These are phyloP conservation scores for Drosophila paulistorum DNA, from an alignment of 1,140 invertebrate species.

Conservation along the genomic window DNA sequence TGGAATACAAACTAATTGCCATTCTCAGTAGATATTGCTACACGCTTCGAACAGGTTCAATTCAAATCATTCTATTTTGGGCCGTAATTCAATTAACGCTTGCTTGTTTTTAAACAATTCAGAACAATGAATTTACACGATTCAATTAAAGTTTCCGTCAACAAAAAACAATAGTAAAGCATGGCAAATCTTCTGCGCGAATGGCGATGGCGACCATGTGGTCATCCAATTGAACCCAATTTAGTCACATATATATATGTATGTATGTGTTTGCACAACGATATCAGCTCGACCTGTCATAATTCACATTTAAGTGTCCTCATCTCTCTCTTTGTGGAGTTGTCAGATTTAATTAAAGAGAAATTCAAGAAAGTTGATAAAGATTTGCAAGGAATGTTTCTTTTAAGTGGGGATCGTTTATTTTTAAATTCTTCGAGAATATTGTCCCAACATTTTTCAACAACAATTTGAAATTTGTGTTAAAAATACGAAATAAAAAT, in stretches of 20 bases:
- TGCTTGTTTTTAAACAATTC: slow-evolving; percentile 33
- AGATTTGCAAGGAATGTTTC: background rate
- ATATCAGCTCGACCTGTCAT: slow-evolving; percentile 11
- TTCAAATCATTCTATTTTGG: slow-evolving; percentile 10
- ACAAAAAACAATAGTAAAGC: slow-evolving; percentile 36
- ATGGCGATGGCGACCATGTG: slow-evolving; percentile 27
- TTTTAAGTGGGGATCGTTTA: too few relatives aligned
- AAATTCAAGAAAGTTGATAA: background rate
- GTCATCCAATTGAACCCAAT: slow-evolving; percentile 54
- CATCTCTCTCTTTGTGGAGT: background rate
- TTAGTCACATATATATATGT: too few relatives aligned
- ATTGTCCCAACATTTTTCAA: background rate
- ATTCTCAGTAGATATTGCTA: background rate
- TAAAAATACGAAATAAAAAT: slow-evolving; percentile 34
- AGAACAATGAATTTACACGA: slow-evolving; percentile 58
- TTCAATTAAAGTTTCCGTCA: slow-evolving; percentile 67
- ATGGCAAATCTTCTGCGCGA: slow-evolving; percentile 5
- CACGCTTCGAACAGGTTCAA: background rate
- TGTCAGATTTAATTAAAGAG: background rate
- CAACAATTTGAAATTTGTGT: background rate
- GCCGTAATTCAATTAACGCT: slow-evolving; percentile 32
- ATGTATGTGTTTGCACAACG: background rate
- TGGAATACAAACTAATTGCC: slow-evolving; percentile 5
- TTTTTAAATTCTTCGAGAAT: too few relatives aligned
- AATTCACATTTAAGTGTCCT: background rate